Percentiles rank a stretch among this genome's conserved stretches.
phyloP scores from a whole-genome alignment of 2,113 vertebrate species.

The Mohoua ochrocephala region DNA sequence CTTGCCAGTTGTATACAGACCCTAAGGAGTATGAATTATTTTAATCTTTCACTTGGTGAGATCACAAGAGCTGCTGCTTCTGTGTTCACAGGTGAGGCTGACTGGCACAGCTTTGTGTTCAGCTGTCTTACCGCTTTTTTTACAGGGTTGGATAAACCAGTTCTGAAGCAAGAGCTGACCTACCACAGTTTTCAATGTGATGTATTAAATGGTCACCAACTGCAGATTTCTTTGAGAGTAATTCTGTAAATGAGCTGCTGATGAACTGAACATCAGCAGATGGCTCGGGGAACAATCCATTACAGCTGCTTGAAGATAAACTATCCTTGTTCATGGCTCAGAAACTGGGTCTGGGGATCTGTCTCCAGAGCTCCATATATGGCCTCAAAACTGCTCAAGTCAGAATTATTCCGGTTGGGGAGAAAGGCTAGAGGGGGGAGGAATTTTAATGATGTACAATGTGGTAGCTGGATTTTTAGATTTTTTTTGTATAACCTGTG shows the following conservation, averaged over 20 bases:
- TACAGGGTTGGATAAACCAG: not conserved
- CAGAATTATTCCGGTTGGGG: not conserved
- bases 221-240: not conserved
- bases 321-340: not conserved
- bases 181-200: not conserved
- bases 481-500: not conserved
- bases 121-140: not conserved
- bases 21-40: not conserved
- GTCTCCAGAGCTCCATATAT: constrained; percentile 2
- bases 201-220: not conserved
- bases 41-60: not conserved
- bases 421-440: not conserved
- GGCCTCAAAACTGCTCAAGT: not conserved
- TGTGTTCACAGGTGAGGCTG: not conserved
- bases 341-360: not conserved
- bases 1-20: not conserved
- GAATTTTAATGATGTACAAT: not conserved
- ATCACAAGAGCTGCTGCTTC: not conserved
- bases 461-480: not conserved
- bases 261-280: not conserved
- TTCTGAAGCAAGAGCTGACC: not conserved
- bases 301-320: not conserved
- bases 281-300: not conserved
- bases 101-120: not conserved
- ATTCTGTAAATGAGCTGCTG: not conserved